Base-by-base conservation (phyloP, 2,797 vertebrate species). In the Scyliorhinus canicula region DNA sequence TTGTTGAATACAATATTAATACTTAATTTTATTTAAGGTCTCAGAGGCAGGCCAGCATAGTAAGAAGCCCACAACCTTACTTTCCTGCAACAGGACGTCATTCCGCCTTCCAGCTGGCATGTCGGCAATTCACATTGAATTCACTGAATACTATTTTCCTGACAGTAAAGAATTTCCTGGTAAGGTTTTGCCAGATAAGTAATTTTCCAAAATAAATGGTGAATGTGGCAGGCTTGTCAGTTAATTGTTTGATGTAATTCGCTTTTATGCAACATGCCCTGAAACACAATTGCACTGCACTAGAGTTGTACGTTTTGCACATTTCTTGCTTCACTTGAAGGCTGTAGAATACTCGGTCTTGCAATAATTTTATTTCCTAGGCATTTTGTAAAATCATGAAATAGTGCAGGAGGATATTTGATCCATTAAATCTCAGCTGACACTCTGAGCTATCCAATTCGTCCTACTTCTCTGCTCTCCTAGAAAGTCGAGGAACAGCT, bases 131-230 rank as follows among this genome's bases (percentile, higher is more conserved):
- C 98, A 99, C 95, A 97, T 99, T 95, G 98, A 99, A 95, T 99
- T 99, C 96, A 99, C 98, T 0, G 99, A 99, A 93, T 99, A 99
- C 97, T 99, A 99, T 97, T 98, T 98, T 95, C 98, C 98, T 24
- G 98, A 99, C 96, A 98, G 98, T 96, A 97, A 98, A 65, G 97
- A 97, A 95, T 97, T 98, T 96, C 97, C 98, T 97, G 99, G 99
- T 99, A 98, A 95, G 95, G 16, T 86, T 94, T 35, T 94, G 14
- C 47, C 26, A 44, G 60, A 24, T 57, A 63, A 63, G 24, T 65
- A 11, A 44, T 21, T 28, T 90, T 21, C 2, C 55, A 65, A 88
- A 35, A n/a, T 57, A 52, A 0, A 35, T 55, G 3, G 31, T 57
- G 52, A 52, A 82, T 60, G 28, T n/a, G 52, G 12, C 85, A 88